Conservation (phyloP, 2,888 invertebrate species). For the Anarsia innoxiella region DNA sequence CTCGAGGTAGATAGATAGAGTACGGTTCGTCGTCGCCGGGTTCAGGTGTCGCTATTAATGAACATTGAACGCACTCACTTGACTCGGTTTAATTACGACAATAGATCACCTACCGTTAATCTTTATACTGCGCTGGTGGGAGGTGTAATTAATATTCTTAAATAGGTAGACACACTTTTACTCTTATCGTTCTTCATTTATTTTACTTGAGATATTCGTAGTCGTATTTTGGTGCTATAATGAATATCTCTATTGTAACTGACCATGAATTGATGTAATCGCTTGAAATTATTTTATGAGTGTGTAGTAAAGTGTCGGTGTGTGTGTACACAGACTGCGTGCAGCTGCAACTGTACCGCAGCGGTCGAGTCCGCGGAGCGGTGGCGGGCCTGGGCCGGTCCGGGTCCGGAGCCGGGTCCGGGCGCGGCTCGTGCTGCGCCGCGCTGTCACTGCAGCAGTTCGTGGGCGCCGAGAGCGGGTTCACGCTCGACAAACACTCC, state of each 20-base stretch:
- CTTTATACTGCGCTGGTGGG: background rate
- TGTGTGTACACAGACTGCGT: conserved; percentile 81
- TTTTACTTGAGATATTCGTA: background rate
- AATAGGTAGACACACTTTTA: background rate
- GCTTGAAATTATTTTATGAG: background rate
- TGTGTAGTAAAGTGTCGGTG: background rate
- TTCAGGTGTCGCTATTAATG: background rate
- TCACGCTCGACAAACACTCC: conserved; percentile 92
- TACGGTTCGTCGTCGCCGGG: background rate
- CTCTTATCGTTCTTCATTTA: background rate
- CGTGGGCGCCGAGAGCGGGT: conserved; percentile 88
- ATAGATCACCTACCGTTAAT: background rate
- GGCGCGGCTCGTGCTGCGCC: conserved; percentile 80
- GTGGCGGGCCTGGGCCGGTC: conserved; percentile 49
- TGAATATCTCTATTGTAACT: background rate
- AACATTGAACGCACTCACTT: no score
- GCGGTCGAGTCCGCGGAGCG: conserved; percentile 82
- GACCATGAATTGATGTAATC: background rate
- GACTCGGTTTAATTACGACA: background rate
- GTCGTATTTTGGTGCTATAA: background rate
- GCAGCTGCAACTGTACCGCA: conserved; percentile 90
- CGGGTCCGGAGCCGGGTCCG: conserved; percentile 79
- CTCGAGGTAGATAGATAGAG: no score
- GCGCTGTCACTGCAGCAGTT: conserved; percentile 89
- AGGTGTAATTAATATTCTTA: background rate